Evolutionary conservation across 2,113 vertebrate species (phyloP), one percentile per base, ranked within the genome.

Genomic region (Falcunculus frontatus): DNA sequence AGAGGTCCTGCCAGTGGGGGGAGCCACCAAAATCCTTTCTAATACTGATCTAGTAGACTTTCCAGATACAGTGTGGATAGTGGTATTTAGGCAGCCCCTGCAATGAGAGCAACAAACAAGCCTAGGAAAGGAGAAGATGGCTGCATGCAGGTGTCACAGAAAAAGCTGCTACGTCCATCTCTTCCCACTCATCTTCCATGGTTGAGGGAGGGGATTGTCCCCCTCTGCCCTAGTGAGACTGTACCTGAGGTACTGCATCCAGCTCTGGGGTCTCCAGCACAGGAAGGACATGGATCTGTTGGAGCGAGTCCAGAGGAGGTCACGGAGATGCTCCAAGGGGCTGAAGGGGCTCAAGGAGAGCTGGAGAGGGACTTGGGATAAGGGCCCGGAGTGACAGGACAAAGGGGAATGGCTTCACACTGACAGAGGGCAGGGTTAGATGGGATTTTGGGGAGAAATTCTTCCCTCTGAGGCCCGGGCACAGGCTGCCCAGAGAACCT

Each of bases 1-100:
- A 89, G 14, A 6, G 10, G 9, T 59, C 56, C 26, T 7, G 17
- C 25, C 52, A 1, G 2, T 7, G 0, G 1, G 17, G 5, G 16
- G 5, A 63, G 60, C 37, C 16, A 72, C n/a, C 44, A 35, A 70
- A 74, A 86, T 55, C 33, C 22, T 67, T 82, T 74, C 50, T 69
- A 14, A 39, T 33, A 33, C 26, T 64, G 39, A 83, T 39, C 55
- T 13, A 68, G 32, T 1, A 39, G 16, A 23, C 20, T 49, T 85
- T 84, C 30, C 55, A 81, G 65, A 44, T 16, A 19, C 3, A 21
- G 32, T 57, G 42, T 57, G 44, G 41, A 32, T 8, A 67, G 21
- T 10, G 32, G 6, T 11, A 55, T 77, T 87, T 63, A 80, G 69
- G 59, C 89, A 85, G 39, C 3, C 21, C 9, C 26, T 2, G 0